Evolutionary conservation across 2,113 vertebrate species (phyloP).

Genomic region (Suricata suricatta): DNA sequence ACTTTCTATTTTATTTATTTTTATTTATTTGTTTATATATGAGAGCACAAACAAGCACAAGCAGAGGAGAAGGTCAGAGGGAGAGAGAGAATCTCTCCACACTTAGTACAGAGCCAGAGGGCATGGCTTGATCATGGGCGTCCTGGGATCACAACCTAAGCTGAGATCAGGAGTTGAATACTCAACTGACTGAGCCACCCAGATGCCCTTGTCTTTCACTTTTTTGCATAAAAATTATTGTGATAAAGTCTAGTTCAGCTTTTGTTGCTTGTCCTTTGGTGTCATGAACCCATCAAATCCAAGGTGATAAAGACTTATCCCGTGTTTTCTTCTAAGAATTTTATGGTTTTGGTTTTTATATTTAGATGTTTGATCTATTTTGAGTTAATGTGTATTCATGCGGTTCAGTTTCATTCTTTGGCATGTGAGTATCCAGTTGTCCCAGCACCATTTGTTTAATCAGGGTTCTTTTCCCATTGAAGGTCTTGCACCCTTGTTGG

Average conservation of each 20-base stretch:
- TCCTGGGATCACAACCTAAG: no score
- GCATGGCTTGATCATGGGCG: no score
- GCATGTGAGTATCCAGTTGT: neutral
- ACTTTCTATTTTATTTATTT: neutral
- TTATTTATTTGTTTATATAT: no score
- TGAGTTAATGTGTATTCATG: neutral
- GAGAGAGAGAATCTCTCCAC: no score
- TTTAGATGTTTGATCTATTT: neutral
- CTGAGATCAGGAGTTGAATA: no score
- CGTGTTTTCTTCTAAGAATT: neutral
- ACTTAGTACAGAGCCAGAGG: no score
- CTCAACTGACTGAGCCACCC: no score
- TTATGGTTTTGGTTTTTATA: neutral
- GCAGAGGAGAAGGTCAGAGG: no score
- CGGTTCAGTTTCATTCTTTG: neutral
- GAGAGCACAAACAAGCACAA: no score
- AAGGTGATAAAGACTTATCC: neutral
- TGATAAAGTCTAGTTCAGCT: neutral
- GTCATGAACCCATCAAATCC: neutral
- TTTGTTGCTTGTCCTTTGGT: neutral
- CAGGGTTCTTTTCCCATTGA: neutral
- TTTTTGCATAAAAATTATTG: neutral
- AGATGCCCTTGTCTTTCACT: neutral
- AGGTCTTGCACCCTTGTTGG: neutral
- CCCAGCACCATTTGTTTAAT: neutral